Percentiles rank a stretch among this genome's conserved stretches.
Evolutionary conservation across 1,140 invertebrate genomes (phyloP).

Genomic region (Macrobrachium rosenbergii): DNA sequence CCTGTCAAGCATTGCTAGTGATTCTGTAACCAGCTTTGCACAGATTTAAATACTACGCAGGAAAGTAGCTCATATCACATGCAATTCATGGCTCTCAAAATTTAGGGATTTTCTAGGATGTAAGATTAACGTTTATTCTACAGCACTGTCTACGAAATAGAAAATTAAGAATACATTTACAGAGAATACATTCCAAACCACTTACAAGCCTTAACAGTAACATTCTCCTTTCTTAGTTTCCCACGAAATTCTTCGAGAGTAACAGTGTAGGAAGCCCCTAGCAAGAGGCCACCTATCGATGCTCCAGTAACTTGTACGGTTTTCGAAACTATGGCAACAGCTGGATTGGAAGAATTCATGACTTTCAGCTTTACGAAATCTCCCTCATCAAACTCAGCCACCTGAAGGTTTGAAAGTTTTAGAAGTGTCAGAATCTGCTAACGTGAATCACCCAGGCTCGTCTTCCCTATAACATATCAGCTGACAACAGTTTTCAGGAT

Average conservation of each 20-base stretch:
- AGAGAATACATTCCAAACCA: not conserved
- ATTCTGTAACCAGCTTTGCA: too few relatives aligned
- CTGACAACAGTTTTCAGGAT: too few relatives aligned
- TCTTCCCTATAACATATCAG: too few relatives aligned
- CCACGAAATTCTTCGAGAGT: not conserved
- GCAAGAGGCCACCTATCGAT: conserved; percentile 1
- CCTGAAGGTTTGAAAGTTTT: too few relatives aligned
- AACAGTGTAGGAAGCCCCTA: conserved; percentile 38
- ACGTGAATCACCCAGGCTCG: too few relatives aligned
- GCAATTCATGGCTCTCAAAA: not conserved
- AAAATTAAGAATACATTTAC: too few relatives aligned
- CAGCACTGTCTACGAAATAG: not conserved
- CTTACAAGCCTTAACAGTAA: conserved; percentile 40
- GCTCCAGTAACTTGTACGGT: conserved; percentile 10
- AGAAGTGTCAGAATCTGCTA: too few relatives aligned
- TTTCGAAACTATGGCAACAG: not conserved
- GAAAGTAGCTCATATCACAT: too few relatives aligned
- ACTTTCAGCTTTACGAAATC: not conserved
- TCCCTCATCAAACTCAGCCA: too few relatives aligned
- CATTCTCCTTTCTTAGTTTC: conserved; percentile 4
- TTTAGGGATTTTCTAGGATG: not conserved
- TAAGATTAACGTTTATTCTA: too few relatives aligned
- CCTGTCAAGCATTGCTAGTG: too few relatives aligned
- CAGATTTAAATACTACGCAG: too few relatives aligned
- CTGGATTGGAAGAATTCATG: not conserved